Evolutionary conservation across 2,888 invertebrate genomes (phyloP).

Genomic region (Lasioglossum leucozonium): DNA sequence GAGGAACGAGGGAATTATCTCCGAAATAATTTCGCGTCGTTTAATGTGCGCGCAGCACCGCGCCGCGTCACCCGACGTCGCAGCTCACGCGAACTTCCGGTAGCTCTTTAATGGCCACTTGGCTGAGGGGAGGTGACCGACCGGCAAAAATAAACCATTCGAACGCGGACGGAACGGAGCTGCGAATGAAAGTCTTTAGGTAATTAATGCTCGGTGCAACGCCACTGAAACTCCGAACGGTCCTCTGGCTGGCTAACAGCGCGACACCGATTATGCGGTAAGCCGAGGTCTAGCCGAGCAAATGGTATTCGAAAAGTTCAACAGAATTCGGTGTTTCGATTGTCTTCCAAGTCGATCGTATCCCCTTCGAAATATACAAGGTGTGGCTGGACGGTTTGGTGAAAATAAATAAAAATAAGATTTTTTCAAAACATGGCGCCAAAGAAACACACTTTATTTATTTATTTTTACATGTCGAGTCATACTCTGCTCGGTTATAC

Average conservation of each 20-base stretch:
- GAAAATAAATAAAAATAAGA: too few relatives aligned
- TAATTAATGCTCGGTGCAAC: slow-evolving; percentile 40
- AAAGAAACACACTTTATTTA: not conserved
- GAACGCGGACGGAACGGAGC: not conserved
- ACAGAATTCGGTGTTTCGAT: not conserved
- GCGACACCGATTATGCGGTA: slow-evolving; percentile 22
- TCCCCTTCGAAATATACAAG: not conserved
- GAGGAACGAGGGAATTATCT: slow-evolving; percentile 65
- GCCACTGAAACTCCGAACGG: slow-evolving; percentile 3
- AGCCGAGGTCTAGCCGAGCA: not conserved
- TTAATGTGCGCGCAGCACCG: slow-evolving; percentile 64
- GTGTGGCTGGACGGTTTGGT: too few relatives aligned
- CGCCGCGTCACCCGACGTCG: slow-evolving; percentile 54
- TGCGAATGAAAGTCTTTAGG: slow-evolving; percentile 37
- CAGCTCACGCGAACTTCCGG: slow-evolving; percentile 61
- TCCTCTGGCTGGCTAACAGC: slow-evolving; percentile 21
- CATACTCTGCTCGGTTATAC: too few relatives aligned
- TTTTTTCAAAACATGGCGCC: not conserved
- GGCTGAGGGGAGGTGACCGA: slow-evolving; percentile 5
- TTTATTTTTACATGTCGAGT: too few relatives aligned
- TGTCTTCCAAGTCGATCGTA: not conserved
- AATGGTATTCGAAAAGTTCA: slow-evolving; percentile 4
- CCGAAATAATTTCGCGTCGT: slow-evolving; percentile 73
- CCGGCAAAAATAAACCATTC: slow-evolving; percentile 19
- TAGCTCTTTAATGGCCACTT: slow-evolving; percentile 5